Conservation (phyloP, 2,113 vertebrate species). For the Empidonax alnorum region DNA sequence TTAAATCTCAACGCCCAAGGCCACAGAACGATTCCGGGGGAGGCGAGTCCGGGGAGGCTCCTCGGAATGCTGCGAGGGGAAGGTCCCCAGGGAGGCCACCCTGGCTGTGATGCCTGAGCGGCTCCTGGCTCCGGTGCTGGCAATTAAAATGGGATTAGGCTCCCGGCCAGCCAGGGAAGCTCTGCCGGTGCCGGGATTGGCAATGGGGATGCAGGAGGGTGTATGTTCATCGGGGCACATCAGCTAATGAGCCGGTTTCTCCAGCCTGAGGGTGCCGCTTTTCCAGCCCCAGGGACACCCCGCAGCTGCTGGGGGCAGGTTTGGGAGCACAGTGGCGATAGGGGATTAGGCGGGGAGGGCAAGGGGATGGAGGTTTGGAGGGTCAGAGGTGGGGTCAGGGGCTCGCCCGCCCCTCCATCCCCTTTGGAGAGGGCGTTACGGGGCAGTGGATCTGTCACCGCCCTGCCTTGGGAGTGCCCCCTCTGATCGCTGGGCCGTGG, state of each 20-base stretch:
- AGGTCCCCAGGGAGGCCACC: conserved; percentile 3
- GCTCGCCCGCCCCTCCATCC: not conserved
- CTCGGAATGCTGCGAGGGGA: not conserved
- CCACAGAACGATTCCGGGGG: not conserved
- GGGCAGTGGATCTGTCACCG: not conserved
- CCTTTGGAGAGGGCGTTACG: conserved; percentile 6
- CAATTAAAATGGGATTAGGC: conserved; percentile 67
- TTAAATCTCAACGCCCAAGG: not conserved
- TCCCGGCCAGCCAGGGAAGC: not conserved
- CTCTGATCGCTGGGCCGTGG: conserved; percentile 48
- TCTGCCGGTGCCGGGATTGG: not conserved
- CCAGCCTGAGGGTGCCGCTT: not conserved
- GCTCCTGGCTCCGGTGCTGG: conserved; percentile 23
- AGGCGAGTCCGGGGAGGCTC: not conserved
- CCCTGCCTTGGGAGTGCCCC: not conserved
- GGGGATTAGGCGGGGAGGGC: not conserved
- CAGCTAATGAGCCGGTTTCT: not conserved
- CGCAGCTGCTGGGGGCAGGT: not conserved
- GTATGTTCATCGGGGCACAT: not conserved
- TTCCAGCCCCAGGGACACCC: not conserved
- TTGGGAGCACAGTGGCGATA: not conserved
- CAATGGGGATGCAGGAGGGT: not conserved
- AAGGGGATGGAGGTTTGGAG: not conserved
- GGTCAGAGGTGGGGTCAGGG: conserved; percentile 32
- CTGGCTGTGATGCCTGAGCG: not conserved